Conservation (phyloP, 1,140 invertebrate genomes). For the Aphelinus atriplicis region DNA sequence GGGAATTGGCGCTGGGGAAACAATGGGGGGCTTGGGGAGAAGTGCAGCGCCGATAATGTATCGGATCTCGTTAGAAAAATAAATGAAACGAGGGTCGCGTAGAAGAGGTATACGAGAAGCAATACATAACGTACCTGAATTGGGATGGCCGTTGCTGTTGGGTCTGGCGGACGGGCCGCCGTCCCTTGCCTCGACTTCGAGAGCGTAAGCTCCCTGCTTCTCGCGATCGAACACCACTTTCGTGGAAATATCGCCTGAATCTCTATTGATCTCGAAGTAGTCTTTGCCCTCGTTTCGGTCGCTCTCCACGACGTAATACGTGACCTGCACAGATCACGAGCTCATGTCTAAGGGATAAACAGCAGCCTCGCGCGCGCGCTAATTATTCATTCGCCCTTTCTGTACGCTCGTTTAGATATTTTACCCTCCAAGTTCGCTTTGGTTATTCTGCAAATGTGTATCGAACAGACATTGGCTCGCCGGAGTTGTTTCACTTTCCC, state of each 20-base stretch:
- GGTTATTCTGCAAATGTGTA: background rate
- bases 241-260: conserved; percentile 93
- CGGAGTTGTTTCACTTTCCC: background rate
- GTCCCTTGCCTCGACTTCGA: conserved; percentile 93
- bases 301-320: conserved; percentile 91
- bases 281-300: conserved; percentile 90
- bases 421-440: no score
- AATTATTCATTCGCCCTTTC: background rate
- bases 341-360: background rate
- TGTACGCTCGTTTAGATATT: background rate
- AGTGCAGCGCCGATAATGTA: background rate
- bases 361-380: background rate
- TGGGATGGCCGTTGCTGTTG: conserved; percentile 88
- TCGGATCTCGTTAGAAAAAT: background rate
- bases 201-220: conserved; percentile 92
- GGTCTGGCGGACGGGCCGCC: conserved; percentile 91
- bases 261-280: conserved; percentile 93
- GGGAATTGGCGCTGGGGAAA: no score
- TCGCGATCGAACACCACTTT: conserved; percentile 94
- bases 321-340: conserved; percentile 71
- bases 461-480: background rate
- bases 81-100: background rate
- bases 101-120: background rate
- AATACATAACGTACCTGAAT: conserved; percentile 80
- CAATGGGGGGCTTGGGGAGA: background rate